Percentiles rank a stretch among this genome's conserved stretches.
Conservation (phyloP, 2,113 vertebrate genomes). For the Hemibagrus wyckioides region DNA sequence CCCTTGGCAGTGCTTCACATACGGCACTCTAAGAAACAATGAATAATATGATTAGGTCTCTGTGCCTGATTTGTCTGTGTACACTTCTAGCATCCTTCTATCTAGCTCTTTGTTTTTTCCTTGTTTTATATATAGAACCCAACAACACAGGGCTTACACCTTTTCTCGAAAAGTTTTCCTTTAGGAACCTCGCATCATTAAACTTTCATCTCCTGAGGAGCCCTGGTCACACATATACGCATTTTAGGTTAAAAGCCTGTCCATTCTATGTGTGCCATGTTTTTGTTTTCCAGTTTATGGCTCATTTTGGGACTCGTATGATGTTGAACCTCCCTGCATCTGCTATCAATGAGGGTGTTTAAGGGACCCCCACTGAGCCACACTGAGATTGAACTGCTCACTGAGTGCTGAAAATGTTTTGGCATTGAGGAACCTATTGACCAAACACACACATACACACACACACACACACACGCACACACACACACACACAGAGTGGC, state of each 20-base stretch:
- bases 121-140: not conserved
- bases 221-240: not conserved
- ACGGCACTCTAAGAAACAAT: not conserved
- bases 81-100: not conserved
- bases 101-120: not conserved
- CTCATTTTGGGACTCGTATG: not conserved
- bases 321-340: not conserved
- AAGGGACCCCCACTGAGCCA: conserved; percentile 20
- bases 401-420: conserved; percentile 54
- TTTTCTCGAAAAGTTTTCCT: not conserved
- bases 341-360: conserved; percentile 4
- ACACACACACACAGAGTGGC: not conserved
- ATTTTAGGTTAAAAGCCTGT: not conserved
- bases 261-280: not conserved
- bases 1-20: too few relatives aligned
- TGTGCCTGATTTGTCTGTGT: not conserved
- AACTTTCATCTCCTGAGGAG: not conserved
- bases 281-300: not conserved
- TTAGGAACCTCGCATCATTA: not conserved
- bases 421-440: conserved; percentile 57
- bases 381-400: conserved; percentile 68
- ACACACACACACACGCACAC: not conserved
- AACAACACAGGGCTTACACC: not conserved
- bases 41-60: not conserved
- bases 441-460: conserved; percentile 34